These are phyloP conservation scores for Desmophyllum pertusum DNA, from an alignment of 92 coral and sea anemone species.

Conservation along the genomic window DNA sequence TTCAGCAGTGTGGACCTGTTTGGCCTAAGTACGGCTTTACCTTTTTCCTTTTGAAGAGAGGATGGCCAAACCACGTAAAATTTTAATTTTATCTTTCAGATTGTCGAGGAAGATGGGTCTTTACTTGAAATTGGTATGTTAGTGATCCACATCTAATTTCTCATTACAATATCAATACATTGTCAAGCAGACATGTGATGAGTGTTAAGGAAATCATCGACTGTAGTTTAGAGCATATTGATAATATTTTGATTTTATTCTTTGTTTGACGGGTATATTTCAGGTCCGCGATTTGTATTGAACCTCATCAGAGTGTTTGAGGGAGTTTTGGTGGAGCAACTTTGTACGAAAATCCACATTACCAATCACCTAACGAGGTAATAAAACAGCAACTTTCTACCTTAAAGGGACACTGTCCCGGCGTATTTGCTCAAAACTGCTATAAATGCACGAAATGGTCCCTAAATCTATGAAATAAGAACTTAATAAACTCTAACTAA, in stretches of 20 bases:
- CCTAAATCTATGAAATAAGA: no score
- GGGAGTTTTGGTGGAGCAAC: slow-evolving; percentile 99
- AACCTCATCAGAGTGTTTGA: slow-evolving; percentile 93
- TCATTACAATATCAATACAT: background rate
- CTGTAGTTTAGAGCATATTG: background rate
- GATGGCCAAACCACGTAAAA: background rate
- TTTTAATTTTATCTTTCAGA: slow-evolving; percentile 37
- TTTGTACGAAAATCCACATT: slow-evolving; percentile 82
- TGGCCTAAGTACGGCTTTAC: no score
- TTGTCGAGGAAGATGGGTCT: slow-evolving; percentile 86
- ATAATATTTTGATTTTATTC: background rate
- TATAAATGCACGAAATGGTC: no score
- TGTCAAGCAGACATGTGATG: background rate
- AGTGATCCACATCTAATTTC: background rate
- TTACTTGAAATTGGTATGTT: slow-evolving; percentile 80
- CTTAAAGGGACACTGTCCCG: no score
- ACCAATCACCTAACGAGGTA: slow-evolving; percentile 94
- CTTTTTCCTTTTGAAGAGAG: background rate
- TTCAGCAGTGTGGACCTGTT: no score
- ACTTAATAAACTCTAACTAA: no score
- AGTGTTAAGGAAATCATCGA: background rate
- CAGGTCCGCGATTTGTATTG: slow-evolving; percentile 96
- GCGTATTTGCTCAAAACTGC: no score
- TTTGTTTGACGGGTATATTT: background rate
- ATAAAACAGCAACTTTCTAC: background rate